phyloP scores from a whole-genome alignment of 1,140 invertebrate species.

The Centruroides vittatus region DNA sequence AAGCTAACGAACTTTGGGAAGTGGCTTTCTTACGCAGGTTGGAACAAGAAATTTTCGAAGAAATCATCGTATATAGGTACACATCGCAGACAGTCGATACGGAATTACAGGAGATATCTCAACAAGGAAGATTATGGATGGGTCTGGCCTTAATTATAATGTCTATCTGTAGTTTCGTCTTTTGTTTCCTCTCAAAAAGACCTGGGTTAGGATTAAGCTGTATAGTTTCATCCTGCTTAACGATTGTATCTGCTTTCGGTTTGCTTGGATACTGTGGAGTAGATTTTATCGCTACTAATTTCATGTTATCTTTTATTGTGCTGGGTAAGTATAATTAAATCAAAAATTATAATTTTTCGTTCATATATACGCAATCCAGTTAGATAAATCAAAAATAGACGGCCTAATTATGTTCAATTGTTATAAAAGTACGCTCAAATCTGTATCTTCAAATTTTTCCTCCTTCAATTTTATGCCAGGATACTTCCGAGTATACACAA shows the following conservation, averaged over 20 bases:
- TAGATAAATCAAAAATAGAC: too few relatives aligned
- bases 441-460: too few relatives aligned
- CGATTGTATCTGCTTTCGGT: slow-evolving; percentile 75
- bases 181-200: slow-evolving; percentile 74
- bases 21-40: slow-evolving; percentile 59
- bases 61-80: slow-evolving; percentile 66
- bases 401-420: too few relatives aligned
- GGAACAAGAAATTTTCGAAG: slow-evolving; percentile 57
- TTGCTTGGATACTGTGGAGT: slow-evolving; percentile 74
- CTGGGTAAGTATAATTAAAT: slow-evolving; percentile 53
- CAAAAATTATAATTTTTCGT: too few relatives aligned
- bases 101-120: slow-evolving; percentile 73
- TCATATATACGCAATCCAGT: too few relatives aligned
- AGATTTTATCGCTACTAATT: slow-evolving; percentile 87
- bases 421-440: too few relatives aligned
- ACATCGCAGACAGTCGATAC: slow-evolving; percentile 70
- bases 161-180: slow-evolving; percentile 46
- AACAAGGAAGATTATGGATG: slow-evolving; percentile 72
- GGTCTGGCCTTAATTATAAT: slow-evolving; percentile 59
- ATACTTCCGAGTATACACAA: too few relatives aligned
- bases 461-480: too few relatives aligned
- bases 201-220: slow-evolving; percentile 80
- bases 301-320: slow-evolving; percentile 85
- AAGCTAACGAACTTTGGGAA: slow-evolving; percentile 67
- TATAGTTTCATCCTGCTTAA: slow-evolving; percentile 74